A percentile compares a stretch with the other conserved stretches of the same genome.
Evolutionary conservation across 2,888 invertebrate genomes (phyloP).

Genomic region (Calephelis perditalis): DNA sequence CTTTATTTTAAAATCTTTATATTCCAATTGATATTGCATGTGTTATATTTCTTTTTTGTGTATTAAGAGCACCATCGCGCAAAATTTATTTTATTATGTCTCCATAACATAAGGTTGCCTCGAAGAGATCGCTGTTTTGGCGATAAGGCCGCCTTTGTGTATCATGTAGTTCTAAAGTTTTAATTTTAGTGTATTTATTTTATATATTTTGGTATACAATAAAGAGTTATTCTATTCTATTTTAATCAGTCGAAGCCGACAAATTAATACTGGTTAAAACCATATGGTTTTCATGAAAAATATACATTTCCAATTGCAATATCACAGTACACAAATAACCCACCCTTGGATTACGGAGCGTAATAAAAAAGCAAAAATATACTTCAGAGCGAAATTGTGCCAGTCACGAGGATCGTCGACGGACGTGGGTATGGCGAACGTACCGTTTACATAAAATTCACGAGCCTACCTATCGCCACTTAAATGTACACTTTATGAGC

Average conservation of each 20-base stretch:
- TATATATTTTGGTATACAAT: too few species aligned
- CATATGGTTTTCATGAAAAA: constrained; percentile 1
- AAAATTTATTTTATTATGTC: too few species aligned
- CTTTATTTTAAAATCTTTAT: too few species aligned
- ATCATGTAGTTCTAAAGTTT: too few species aligned
- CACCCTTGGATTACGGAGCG: constrained; percentile 39
- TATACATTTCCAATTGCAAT: constrained; percentile 21
- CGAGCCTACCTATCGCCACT: constrained; percentile 48
- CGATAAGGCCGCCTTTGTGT: too few species aligned
- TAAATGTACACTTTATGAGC: constrained; percentile 51
- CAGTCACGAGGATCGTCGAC: constrained; percentile 68
- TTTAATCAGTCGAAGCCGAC: not conserved
- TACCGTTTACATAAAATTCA: constrained; percentile 70
- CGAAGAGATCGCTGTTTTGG: too few species aligned
- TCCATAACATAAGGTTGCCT: too few species aligned
- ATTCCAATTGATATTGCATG: too few species aligned
- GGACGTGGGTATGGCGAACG: constrained; percentile 43
- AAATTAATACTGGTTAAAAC: not conserved
- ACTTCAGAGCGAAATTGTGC: constrained; percentile 68
- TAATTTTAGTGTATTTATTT: too few species aligned
- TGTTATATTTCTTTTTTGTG: too few species aligned
- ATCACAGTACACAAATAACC: constrained; percentile 21
- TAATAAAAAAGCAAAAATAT: constrained; percentile 71
- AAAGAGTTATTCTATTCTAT: not conserved
- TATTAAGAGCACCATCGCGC: too few species aligned